phyloP scores from a whole-genome alignment of 2,113 vertebrate genomes.

The Gnathonemus echidnorhynchus region DNA sequence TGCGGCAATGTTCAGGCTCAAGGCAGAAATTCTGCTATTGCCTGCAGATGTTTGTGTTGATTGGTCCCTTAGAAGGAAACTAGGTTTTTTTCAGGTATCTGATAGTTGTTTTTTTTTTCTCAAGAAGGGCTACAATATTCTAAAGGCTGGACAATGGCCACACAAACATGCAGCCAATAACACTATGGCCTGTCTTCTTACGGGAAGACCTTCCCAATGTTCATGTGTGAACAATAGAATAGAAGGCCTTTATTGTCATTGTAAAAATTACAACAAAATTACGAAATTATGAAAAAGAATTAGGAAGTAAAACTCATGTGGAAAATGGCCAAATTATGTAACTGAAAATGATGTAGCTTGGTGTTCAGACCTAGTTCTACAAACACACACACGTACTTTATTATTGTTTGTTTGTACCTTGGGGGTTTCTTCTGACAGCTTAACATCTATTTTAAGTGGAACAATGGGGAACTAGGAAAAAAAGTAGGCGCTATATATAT shows the following conservation, averaged over 20 bases:
- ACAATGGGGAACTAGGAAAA: too few species aligned
- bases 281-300: background rate
- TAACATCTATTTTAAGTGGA: too few species aligned
- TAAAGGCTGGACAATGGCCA: background rate
- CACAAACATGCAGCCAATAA: background rate
- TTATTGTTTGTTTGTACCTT: too few species aligned
- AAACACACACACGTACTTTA: background rate
- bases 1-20: background rate
- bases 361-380: background rate
- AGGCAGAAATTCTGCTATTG: background rate
- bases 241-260: too few species aligned
- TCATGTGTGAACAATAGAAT: background rate
- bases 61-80: background rate
- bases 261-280: too few species aligned
- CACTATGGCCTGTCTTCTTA: background rate
- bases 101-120: background rate
- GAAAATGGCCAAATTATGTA: background rate
- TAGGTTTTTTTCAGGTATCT: background rate
- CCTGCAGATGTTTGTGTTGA: background rate
- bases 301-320: background rate
- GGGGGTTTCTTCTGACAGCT: too few species aligned
- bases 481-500: too few species aligned
- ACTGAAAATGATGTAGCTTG: background rate
- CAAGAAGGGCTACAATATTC: background rate
- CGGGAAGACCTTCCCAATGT: background rate